phyloP scores from a whole-genome alignment of 2,113 vertebrate genomes.

The Caranx ignobilis region DNA sequence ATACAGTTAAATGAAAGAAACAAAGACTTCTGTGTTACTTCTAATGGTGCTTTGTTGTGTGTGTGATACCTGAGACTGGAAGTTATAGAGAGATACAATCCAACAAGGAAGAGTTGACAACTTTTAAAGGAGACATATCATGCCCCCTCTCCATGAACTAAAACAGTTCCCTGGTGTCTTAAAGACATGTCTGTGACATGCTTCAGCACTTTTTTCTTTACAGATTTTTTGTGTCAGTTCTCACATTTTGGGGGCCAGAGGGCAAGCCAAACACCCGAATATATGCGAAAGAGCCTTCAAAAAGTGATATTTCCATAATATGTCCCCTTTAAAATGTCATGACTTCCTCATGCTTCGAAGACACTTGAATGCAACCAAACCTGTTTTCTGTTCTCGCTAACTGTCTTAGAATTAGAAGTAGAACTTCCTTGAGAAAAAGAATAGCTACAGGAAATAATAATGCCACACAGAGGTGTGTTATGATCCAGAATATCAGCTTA shows the following conservation, averaged over 20 bases:
- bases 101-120: neutral
- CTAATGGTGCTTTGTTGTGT: too few species aligned
- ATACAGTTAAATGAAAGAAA: neutral
- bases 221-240: too few species aligned
- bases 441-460: neutral
- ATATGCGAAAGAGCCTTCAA: too few species aligned
- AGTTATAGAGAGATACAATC: neutral
- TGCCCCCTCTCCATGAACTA: too few species aligned
- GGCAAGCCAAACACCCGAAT: too few species aligned
- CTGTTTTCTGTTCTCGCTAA: neutral
- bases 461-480: neutral
- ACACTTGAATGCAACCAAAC: neutral
- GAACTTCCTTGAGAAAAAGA: neutral
- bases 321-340: neutral
- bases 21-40: neutral
- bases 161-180: too few species aligned
- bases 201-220: too few species aligned
- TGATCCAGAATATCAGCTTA: conserved; percentile 2
- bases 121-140: neutral
- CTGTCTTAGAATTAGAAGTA: neutral
- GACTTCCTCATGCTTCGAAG: neutral
- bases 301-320: too few species aligned
- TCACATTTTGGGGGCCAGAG: too few species aligned
- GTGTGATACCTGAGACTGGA: neutral
- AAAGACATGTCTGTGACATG: too few species aligned